Evolutionary conservation across 2,888 invertebrate species (phyloP).

Genomic region (Hyalella azteca): DNA sequence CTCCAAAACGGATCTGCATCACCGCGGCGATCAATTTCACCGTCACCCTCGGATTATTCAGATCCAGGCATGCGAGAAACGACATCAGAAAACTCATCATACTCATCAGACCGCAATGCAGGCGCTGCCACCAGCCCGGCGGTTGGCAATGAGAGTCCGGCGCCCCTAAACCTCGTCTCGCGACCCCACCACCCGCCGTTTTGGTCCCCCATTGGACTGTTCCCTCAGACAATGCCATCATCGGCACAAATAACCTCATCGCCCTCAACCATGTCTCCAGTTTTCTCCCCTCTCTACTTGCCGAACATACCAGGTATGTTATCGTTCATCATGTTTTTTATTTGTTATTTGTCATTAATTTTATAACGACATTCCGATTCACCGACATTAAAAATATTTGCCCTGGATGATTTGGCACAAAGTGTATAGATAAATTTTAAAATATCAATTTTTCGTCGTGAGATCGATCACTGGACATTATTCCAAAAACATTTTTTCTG

Average conservation of each 20-base stretch:
- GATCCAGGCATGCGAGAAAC: conserved; percentile 48
- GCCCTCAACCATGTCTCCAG: conserved; percentile 76
- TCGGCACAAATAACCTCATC: conserved; percentile 78
- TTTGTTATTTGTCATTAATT: not conserved
- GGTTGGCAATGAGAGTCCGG: conserved; percentile 44
- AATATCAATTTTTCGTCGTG: too few relatives aligned
- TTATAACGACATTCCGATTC: too few relatives aligned
- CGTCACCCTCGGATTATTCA: conserved; percentile 57
- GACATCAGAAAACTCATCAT: conserved; percentile 42
- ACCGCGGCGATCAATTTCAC: conserved; percentile 53
- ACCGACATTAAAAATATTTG: too few relatives aligned
- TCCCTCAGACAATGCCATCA: conserved; percentile 76
- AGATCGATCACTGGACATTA: too few relatives aligned
- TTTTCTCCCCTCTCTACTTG: conserved; percentile 86
- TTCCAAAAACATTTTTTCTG: too few relatives aligned
- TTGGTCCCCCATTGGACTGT: conserved; percentile 62
- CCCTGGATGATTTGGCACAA: too few relatives aligned
- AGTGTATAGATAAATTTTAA: too few relatives aligned
- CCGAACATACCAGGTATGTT: conserved; percentile 67
- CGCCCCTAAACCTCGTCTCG: conserved; percentile 53
- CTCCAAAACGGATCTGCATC: conserved; percentile 56
- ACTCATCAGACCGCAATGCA: conserved; percentile 40
- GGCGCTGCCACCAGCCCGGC: conserved; percentile 49
- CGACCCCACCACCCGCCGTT: conserved; percentile 62
- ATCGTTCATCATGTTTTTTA: conserved; percentile 1